Conservation (phyloP, 2,888 invertebrate genomes). For the Orthonychiurus folsomi region DNA sequence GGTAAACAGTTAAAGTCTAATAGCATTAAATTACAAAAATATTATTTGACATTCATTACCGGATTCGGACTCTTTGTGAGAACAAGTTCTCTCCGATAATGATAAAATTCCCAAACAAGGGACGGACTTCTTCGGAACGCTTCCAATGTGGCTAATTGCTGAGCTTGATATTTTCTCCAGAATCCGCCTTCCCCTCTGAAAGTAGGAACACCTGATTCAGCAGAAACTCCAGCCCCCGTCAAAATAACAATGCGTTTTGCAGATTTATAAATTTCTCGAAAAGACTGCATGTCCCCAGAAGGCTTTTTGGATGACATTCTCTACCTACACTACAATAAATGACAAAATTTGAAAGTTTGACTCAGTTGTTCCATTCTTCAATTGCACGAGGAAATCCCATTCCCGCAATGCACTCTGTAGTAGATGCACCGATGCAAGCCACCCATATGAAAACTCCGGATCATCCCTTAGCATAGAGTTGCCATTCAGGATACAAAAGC, state of each 20-base stretch:
- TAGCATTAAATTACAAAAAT: not conserved
- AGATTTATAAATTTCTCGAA: conserved; percentile 52
- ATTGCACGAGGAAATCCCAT: no score
- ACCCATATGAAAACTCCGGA: no score
- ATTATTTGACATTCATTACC: no score
- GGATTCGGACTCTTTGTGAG: conserved; percentile 60
- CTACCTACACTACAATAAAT: no score
- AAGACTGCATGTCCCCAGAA: conserved; percentile 46
- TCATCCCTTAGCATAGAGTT: no score
- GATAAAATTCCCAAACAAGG: conserved; percentile 81
- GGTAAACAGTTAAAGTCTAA: not conserved
- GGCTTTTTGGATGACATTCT: conserved; percentile 24
- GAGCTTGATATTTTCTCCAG: conserved; percentile 67
- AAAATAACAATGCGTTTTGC: conserved; percentile 60
- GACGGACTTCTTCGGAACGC: conserved; percentile 44
- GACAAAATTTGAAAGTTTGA: no score
- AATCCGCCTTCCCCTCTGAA: conserved; percentile 72
- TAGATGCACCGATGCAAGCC: no score
- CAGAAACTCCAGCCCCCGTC: conserved; percentile 71
- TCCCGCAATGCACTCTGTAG: no score
- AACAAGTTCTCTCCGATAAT: conserved; percentile 70
- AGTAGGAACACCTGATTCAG: conserved; percentile 78
- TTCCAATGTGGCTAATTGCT: conserved; percentile 56
- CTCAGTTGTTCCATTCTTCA: no score
- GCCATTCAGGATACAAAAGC: no score